Base-by-base conservation (phyloP, 2,888 invertebrate genomes). In the Glaucopsyche alexis region DNA sequence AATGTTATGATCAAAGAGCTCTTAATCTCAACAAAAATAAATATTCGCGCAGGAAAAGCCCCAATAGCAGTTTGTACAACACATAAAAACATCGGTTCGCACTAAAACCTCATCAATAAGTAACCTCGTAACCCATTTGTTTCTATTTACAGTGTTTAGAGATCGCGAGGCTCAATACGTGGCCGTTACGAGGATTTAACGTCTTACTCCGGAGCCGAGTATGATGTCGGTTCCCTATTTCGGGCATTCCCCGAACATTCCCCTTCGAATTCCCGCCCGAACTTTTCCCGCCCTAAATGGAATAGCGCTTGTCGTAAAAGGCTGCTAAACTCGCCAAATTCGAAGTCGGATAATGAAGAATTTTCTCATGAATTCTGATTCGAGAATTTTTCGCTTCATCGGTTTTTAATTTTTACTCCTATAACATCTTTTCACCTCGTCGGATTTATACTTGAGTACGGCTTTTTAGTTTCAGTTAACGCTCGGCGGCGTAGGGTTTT, bases 161-260 rank as follows among this genome's bases (percentile, higher is more conserved):
- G 84, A 85, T 83, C 84, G 83, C 29, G 84, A 83, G 81, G 84
- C 85, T 86, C 85, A 85, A 86, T 90, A 85, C 84, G 85, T 83
- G 80, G 81, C 85, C 83, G 86, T 86, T 87, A 86, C 86, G 81
- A 85, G 86, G 86, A 87, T 87, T 90, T 88, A 89, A 91, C 87
- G 86, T 90, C 90, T 91, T 85, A 87, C 83, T 91, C 86, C 82
- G 83, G 80, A 77, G 77, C 80, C 82, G 80, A 83, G 79, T 77
- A 78, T 81, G 83, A 85, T 83, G 82, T 79, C 81, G 80, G 80
- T 81, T 79, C 83, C 83, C 82, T 80, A 85, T 84, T 85, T 79
- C 81, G 81, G 79, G 88, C 87, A 90, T 89, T 87, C 86, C 83
- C 80, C 83, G 79, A 87, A 87, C 89, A 91, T 91, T 91, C 87